Conservation (phyloP, 2,888 invertebrate species). For the Azorinus chamasolen region DNA sequence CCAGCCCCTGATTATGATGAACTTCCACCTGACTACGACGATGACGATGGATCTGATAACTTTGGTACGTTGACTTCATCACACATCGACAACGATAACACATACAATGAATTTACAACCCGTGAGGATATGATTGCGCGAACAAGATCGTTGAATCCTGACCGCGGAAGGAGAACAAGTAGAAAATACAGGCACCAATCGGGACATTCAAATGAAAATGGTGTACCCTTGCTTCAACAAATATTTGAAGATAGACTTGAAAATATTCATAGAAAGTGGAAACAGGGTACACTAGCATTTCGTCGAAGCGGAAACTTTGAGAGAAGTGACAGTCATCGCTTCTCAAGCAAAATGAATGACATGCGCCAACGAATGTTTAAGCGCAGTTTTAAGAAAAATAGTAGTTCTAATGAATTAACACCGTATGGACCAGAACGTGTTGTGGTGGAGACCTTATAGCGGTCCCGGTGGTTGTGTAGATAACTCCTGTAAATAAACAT, state of each 20-base stretch:
- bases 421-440: slow-evolving; percentile 20
- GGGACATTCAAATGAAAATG: slow-evolving; percentile 61
- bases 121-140: slow-evolving; percentile 25
- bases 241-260: slow-evolving; percentile 80
- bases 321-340: slow-evolving; percentile 64
- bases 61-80: slow-evolving; percentile 40
- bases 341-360: slow-evolving; percentile 62
- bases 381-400: slow-evolving; percentile 70
- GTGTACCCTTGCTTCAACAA: slow-evolving; percentile 76
- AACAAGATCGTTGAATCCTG: slow-evolving; percentile 34
- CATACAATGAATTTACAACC: slow-evolving; percentile 60
- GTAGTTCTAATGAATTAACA: slow-evolving; percentile 13
- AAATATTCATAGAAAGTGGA: slow-evolving; percentile 76
- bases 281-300: slow-evolving; percentile 67
- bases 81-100: slow-evolving; percentile 38
- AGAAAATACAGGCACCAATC: slow-evolving; percentile 49
- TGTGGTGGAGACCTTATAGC: slow-evolving; percentile 55
- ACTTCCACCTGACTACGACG: slow-evolving; percentile 68
- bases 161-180: slow-evolving; percentile 26
- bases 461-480: too few species aligned
- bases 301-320: slow-evolving; percentile 40
- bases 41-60: slow-evolving; percentile 60
- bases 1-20: slow-evolving; percentile 80
- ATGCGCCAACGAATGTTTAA: slow-evolving; percentile 75
- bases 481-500: too few species aligned